phyloP scores from a whole-genome alignment of 2,797 vertebrate species.

The Acanthis flammea region DNA sequence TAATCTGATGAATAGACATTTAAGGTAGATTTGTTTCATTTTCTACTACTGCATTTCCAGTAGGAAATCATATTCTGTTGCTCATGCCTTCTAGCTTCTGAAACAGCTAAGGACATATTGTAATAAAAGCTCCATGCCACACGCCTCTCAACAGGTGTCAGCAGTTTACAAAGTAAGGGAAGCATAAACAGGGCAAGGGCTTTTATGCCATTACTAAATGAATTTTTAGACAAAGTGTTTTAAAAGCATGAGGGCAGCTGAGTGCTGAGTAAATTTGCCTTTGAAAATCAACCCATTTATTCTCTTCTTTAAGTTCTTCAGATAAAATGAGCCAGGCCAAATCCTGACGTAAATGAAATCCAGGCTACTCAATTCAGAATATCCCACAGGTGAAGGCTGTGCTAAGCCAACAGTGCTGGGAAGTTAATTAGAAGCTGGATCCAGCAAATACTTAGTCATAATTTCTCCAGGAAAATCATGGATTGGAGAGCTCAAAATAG shows the following conservation, averaged over 20 bases:
- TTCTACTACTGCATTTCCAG: background rate
- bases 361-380: background rate
- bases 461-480: background rate
- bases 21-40: background rate
- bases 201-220: background rate
- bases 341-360: background rate
- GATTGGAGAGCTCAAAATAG: background rate
- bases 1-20: background rate
- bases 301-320: background rate
- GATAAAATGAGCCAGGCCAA: background rate
- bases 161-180: background rate
- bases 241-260: background rate
- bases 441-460: background rate
- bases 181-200: background rate
- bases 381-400: background rate
- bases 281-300: background rate
- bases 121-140: background rate
- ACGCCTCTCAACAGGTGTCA: background rate
- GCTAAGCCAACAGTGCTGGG: background rate
- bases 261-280: background rate
- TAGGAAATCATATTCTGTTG: background rate
- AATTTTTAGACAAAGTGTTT: background rate
- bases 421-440: background rate
- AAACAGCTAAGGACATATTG: background rate
- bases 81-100: background rate